Evolutionary conservation across 2,888 invertebrate genomes (phyloP), one percentile per base, ranked within the genome.

Genomic region (Argyresthia albistria): DNA sequence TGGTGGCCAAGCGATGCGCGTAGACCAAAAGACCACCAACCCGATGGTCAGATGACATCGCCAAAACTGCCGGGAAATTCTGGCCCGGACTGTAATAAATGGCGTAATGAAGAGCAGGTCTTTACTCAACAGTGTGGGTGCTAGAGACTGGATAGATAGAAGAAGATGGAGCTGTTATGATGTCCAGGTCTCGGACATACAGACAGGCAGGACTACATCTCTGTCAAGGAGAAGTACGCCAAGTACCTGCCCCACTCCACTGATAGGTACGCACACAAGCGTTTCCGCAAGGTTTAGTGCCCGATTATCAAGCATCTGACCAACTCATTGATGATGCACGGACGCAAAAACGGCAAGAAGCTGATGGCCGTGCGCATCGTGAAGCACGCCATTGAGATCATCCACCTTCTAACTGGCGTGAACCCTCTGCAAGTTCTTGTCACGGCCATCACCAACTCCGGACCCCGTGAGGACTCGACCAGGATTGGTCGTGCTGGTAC

Each of bases 401-500:
- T 99, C 71, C 97, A 96, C 71, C 89, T 97, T 69, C 88, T 97
- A 14, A 96, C 96, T 62, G 96, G 95, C 56, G 96, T 96, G 77
- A 95, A 95, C 73, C 95, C 95, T 50, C 88, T 95, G 50, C 94
- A 95, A 89, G 95, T 95, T 64, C 90, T 99, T 59, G 98, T 99
- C 54, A 96, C 97, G 63, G 99, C 99, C 58, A 98, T 99, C 70
- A 99, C 99, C 73, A 99, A 99, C 89, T 97, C 97, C 58, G 99
- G 99, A 25, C 99, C 99, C 50, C 93, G 99, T 76, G 99, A 99
- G 93, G 99, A 99, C 80, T 99, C 99, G 1, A 99, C 99, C 54
- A 96, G 99, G 91, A 99, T 99, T 73, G 99, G 99, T 84, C 96
- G 99, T 73, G 99, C 99, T 60, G 99, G 99, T 91, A 99, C 99